phyloP scores from a whole-genome alignment of 2,797 vertebrate genomes.

The Cygnus olor region DNA sequence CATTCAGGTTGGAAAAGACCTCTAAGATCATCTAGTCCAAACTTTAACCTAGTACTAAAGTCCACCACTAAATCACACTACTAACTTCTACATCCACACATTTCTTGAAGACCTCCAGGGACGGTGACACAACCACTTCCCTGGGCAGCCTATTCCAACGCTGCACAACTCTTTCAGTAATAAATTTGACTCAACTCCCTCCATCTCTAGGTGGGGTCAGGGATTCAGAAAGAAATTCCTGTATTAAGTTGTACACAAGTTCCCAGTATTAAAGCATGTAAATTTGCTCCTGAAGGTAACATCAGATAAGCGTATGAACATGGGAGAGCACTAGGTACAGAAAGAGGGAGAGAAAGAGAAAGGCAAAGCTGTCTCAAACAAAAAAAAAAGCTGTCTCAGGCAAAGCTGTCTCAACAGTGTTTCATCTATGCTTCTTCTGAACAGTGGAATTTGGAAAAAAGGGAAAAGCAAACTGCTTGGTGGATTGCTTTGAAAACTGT shows the following conservation, averaged over 20 bases:
- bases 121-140: too few species aligned
- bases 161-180: too few species aligned
- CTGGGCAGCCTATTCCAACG: too few species aligned
- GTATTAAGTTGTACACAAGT: background rate
- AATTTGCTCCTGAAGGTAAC: background rate
- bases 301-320: background rate
- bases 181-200: background rate
- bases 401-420: background rate
- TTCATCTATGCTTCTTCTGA: background rate
- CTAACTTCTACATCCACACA: too few species aligned
- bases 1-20: too few species aligned
- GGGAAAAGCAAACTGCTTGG: background rate
- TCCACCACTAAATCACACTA: too few species aligned
- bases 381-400: too few species aligned
- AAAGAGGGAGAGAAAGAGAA: background rate
- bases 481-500: background rate
- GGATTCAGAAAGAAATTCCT: background rate
- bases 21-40: too few species aligned
- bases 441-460: background rate
- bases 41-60: too few species aligned
- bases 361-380: background rate
- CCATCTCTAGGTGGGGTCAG: fast-evolving
- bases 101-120: too few species aligned
- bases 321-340: background rate
- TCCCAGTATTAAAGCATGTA: background rate